These are phyloP conservation scores for Caenorhabditis doughertyi DNA, from an alignment of 2,888 invertebrate species.

Conservation along the genomic window DNA sequence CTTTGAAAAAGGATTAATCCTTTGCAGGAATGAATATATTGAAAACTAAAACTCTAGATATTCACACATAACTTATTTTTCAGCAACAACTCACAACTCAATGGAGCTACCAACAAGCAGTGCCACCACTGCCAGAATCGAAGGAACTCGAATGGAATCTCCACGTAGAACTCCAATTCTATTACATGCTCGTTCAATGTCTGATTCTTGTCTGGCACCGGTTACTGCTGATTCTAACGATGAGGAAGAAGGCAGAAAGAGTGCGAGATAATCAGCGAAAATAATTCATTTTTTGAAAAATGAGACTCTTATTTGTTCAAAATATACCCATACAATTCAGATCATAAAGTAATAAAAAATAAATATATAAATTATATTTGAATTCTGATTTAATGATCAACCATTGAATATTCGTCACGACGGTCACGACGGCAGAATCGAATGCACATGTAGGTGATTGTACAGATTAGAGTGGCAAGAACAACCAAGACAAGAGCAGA, in stretches of 20 bases:
- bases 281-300: background rate
- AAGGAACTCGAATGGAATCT: slow-evolving; percentile 37
- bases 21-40: too few species aligned
- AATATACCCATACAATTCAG: slow-evolving; percentile 42
- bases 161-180: slow-evolving; percentile 30
- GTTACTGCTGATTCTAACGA: background rate
- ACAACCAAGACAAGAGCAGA: slow-evolving; percentile 29
- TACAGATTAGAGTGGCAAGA: slow-evolving; percentile 34
- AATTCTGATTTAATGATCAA: slow-evolving; percentile 33
- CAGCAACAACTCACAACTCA: slow-evolving; percentile 48
- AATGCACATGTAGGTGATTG: slow-evolving; percentile 38
- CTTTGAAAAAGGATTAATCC: too few species aligned
- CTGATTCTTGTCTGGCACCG: slow-evolving; percentile 47
- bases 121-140: slow-evolving; percentile 54
- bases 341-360: slow-evolving; percentile 15
- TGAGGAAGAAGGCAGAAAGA: slow-evolving; percentile 15
- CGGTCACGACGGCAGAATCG: slow-evolving; percentile 36
- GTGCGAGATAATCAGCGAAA: slow-evolving; percentile 52
- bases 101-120: slow-evolving; percentile 60
- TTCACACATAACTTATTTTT: background rate
- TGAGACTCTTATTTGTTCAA: slow-evolving; percentile 3
- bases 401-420: slow-evolving; percentile 54
- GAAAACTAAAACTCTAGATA: background rate
- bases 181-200: slow-evolving; percentile 42
- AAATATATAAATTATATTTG: slow-evolving; percentile 11